Conservation (phyloP, 2,797 vertebrate species). For the Gymnodraco acuticeps region DNA sequence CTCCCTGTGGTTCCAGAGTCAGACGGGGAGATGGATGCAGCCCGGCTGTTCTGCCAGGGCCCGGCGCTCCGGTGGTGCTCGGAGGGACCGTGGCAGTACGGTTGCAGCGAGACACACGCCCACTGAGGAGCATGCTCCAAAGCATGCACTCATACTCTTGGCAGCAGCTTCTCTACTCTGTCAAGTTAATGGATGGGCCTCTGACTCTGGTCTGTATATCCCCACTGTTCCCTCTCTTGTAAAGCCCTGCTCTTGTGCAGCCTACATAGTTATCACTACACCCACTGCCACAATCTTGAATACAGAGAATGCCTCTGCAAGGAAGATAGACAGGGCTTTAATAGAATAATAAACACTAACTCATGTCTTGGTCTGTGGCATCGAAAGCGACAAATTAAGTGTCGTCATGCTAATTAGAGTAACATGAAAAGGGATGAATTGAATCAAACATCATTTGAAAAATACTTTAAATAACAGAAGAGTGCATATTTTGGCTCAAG, state of each 20-base stretch:
- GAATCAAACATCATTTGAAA: slow-evolving; percentile 24
- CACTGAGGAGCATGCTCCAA: slow-evolving; percentile 74
- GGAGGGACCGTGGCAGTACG: slow-evolving; percentile 62
- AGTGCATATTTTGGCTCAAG: slow-evolving; percentile 29
- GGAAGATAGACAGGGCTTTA: slow-evolving; percentile 40
- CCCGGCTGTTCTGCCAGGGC: slow-evolving; percentile 65
- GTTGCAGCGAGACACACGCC: slow-evolving; percentile 69
- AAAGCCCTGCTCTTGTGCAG: slow-evolving; percentile 72
- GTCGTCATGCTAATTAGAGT: slow-evolving; percentile 14
- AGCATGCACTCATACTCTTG: slow-evolving; percentile 81
- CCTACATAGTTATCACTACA: slow-evolving; percentile 75
- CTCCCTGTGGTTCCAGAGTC: slow-evolving; percentile 65
- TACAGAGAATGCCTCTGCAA: slow-evolving; percentile 49
- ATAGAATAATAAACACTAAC: slow-evolving; percentile 55
- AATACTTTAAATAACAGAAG: slow-evolving; percentile 36
- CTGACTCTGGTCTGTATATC: slow-evolving; percentile 79
- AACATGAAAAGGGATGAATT: slow-evolving; percentile 17
- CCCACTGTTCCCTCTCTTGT: slow-evolving; percentile 79
- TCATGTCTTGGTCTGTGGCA: slow-evolving; percentile 38
- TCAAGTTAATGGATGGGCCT: slow-evolving; percentile 84
- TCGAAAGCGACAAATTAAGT: slow-evolving; percentile 29
- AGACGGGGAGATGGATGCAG: slow-evolving; percentile 62
- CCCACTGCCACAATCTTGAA: slow-evolving; percentile 64
- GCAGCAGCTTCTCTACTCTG: slow-evolving; percentile 80
- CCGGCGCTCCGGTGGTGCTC: slow-evolving; percentile 62